Conservation (phyloP, 2,113 vertebrate species). For the Gasterosteus aculeatus region DNA sequence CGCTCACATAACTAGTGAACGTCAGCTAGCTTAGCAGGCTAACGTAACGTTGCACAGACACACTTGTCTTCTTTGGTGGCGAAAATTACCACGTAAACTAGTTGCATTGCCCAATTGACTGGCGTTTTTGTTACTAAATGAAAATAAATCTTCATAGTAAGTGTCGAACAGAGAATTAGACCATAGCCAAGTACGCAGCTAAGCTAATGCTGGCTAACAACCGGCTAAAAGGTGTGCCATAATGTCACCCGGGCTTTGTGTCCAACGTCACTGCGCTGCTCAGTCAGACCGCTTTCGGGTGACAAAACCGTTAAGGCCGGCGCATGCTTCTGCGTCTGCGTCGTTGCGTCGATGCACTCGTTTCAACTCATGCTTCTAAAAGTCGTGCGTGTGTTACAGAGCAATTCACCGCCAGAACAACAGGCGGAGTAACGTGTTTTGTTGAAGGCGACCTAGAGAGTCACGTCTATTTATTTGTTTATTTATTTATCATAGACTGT, state of each 20-base stretch:
- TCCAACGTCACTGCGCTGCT: not conserved
- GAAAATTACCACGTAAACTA: rapidly evolving
- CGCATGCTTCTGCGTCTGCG: too few relatives aligned
- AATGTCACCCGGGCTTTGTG: conserved; percentile 35
- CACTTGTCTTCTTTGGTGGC: not conserved
- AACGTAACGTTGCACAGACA: conserved; percentile 6
- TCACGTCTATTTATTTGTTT: too few relatives aligned
- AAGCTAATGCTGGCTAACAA: not conserved
- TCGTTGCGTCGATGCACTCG: too few relatives aligned
- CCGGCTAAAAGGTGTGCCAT: conserved; percentile 25
- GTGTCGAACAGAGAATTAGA: not conserved
- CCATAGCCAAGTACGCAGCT: not conserved
- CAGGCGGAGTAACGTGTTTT: too few relatives aligned
- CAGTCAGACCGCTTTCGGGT: not conserved
- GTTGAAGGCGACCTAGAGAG: too few relatives aligned
- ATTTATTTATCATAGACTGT: too few relatives aligned
- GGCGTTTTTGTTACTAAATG: rapidly evolving
- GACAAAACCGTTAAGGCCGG: too few relatives aligned
- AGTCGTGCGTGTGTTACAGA: too few relatives aligned
- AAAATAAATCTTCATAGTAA: rapidly evolving
- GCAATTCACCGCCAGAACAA: too few relatives aligned
- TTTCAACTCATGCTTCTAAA: too few relatives aligned
- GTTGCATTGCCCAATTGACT: rapidly evolving
- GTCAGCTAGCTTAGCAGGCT: not conserved
- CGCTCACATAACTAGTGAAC: conserved; percentile 10